Evolutionary conservation across 1,140 invertebrate species (phyloP).

Genomic region (Caenorhabditis elegans): WBcel235 BX284606.5:11485501-11486000

Average conservation of each 20-base stretch:
- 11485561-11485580: neutral
- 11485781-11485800: slow-evolving; percentile 10
- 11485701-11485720: slow-evolving; percentile 23
- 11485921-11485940: too few relatives aligned
- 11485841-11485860: neutral
- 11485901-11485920: too few relatives aligned
- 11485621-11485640: neutral
- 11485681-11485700: neutral
- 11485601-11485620: neutral
- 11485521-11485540: neutral
- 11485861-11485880: neutral
- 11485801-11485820: slow-evolving; percentile 28
- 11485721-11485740: slow-evolving; percentile 27
- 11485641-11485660: neutral
- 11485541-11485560: slow-evolving; percentile 1
- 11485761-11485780: neutral
- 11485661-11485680: neutral
- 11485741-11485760: neutral
- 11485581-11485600: neutral
- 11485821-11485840: neutral
- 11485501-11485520: neutral
- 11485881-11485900: too few relatives aligned
- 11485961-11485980: too few relatives aligned
- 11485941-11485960: too few relatives aligned
- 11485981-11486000: too few relatives aligned